Evolutionary conservation across 2,888 invertebrate species (phyloP).

Genomic region (Encarsia formosa): DNA sequence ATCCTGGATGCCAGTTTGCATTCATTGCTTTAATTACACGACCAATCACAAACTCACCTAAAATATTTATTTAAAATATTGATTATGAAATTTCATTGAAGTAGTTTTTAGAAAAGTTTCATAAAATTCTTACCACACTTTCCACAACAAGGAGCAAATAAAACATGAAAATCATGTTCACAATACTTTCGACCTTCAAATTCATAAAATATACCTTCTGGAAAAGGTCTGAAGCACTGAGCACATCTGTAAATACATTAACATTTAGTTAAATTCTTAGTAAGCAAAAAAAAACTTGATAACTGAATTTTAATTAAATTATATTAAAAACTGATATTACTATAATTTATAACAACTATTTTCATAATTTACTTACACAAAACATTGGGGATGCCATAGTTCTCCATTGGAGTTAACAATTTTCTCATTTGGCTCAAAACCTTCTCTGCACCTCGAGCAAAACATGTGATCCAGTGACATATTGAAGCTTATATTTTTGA

Average conservation of each 20-base stretch:
- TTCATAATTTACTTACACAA: conserved; percentile 78
- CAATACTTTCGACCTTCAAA: conserved; percentile 99
- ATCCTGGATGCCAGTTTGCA: conserved; percentile 96
- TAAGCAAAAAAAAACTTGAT: conserved; percentile 10
- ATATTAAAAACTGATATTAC: neutral
- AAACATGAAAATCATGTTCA: conserved; percentile 96
- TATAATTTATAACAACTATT: too few species aligned
- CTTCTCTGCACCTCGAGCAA: conserved; percentile 93
- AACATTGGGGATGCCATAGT: conserved; percentile 98
- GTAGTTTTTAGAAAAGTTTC: neutral
- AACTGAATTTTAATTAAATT: conserved; percentile 5
- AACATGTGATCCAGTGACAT: conserved; percentile 91
- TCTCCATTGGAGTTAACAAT: conserved; percentile 98
- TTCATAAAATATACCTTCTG: conserved; percentile 96
- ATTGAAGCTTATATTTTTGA: conserved; percentile 18
- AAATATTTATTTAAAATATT: conserved; percentile 11
- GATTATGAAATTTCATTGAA: conserved; percentile 2
- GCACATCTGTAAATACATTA: conserved; percentile 84
- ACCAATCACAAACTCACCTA: conserved; percentile 94
- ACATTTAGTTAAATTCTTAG: too few species aligned
- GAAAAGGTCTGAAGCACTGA: conserved; percentile 97
- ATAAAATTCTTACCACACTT: conserved; percentile 59
- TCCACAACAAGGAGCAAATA: conserved; percentile 88
- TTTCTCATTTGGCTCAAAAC: conserved; percentile 94
- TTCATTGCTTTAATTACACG: conserved; percentile 99